Base-by-base conservation (phyloP, 2,113 vertebrate genomes). In the Urocolius indicus region DNA sequence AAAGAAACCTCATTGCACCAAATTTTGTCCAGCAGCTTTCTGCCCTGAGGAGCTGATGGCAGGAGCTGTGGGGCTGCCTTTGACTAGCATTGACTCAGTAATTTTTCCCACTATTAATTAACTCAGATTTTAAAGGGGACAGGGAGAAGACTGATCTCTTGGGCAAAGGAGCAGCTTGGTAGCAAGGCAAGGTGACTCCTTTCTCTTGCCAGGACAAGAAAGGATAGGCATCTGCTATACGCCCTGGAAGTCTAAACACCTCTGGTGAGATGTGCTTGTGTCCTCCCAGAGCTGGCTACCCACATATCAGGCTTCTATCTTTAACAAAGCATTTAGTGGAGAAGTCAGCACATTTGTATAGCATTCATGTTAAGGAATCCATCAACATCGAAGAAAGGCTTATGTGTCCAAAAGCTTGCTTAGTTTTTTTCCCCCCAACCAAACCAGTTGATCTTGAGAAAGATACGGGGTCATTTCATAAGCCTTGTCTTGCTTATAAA, bases 371-470 rank as follows among this genome's bases (percentile, higher is more conserved):
- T 19, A 43, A 84, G 38, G 45, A 34, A 26, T 51, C 36, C 41
- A 84, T 92, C 68, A 89, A 84, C 86, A 54, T 34, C 23, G 7
- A 66, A 86, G 48, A 89, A 86, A 86, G 59, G 26, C 59, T 75
- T 32, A 0, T 67, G 52, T 71, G 34, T 92, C 72, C 41, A 26
- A 59, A 93, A 78, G 38, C 74, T 89, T 54, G 6, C 38, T 67
- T 74, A 41, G 46, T 51, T 54, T 17, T 23, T 32, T 6, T 23
- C 9, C 26, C 51, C 27, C 10, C 26, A 45, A 15, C 26, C 9
- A 79, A 68, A 83, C 22, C 10, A 58, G 72, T 27, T 71, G 86
- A 93, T 95, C 80, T 62, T 46, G 46, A 54, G 71, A 79, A 58
- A 95, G 79, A 88, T 93, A 69, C 0, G 1, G 14, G n/a, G 59